Conservation (phyloP, 2,797 vertebrate species). For the Peromyscus eremicus region DNA sequence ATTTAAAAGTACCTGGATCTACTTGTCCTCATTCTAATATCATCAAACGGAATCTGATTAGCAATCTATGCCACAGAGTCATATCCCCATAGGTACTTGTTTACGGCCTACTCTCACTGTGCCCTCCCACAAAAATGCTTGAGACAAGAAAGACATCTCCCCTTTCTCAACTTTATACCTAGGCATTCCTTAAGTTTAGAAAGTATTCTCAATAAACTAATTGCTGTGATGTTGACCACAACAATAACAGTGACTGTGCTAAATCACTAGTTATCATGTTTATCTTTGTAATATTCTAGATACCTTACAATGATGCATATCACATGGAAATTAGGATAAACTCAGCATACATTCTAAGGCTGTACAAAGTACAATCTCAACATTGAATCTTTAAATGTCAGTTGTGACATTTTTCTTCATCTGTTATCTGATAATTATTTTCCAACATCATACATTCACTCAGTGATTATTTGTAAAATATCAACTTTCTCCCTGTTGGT, state of each 20-base stretch:
- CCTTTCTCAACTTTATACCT: background rate
- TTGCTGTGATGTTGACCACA: background rate
- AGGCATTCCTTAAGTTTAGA: conserved; percentile 12
- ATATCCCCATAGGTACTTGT: background rate
- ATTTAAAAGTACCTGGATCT: conserved; percentile 64
- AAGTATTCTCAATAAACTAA: conserved; percentile 47
- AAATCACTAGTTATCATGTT: background rate
- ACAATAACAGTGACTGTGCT: background rate
- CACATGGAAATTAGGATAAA: background rate
- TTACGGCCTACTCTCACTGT: conserved; percentile 49
- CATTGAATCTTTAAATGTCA: background rate
- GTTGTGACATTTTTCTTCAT: background rate
- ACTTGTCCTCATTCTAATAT: conserved; percentile 62
- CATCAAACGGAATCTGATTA: conserved; percentile 59
- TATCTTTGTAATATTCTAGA: background rate
- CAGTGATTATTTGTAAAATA: background rate
- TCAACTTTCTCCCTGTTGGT: background rate
- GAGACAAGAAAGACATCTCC: background rate
- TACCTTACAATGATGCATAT: background rate
- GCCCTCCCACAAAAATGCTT: background rate
- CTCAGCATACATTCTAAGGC: background rate
- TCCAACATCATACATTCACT: background rate
- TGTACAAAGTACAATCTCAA: conserved; percentile 7
- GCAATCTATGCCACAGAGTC: conserved; percentile 23
- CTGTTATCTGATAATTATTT: background rate